Conservation (phyloP, 2,888 invertebrate species). For the Coelopa pilipes region DNA sequence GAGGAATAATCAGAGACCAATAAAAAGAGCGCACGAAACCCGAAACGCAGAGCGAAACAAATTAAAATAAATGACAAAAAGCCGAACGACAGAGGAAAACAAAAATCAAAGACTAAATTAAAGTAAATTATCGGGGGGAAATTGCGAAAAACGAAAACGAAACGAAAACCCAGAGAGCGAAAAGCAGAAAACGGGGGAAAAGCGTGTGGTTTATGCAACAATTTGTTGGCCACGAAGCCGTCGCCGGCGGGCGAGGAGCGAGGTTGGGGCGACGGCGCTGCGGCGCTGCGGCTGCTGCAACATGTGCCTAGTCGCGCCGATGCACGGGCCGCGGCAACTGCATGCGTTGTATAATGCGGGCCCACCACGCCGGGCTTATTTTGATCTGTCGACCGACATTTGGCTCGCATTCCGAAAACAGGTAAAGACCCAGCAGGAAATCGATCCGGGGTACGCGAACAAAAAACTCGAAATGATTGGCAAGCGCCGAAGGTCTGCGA, state of each 20-base stretch:
- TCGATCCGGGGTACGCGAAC: neutral
- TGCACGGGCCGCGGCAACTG: no score
- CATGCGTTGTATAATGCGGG: no score
- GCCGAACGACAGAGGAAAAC: constrained; percentile 6
- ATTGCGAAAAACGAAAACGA: constrained; percentile 21
- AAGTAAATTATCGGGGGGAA: neutral
- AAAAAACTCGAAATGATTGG: neutral
- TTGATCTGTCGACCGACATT: no score
- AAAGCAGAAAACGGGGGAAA: neutral
- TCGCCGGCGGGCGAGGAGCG: no score
- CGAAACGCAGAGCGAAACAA: neutral
- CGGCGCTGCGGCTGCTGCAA: no score
- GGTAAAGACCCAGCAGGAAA: no score
- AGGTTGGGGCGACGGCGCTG: no score
- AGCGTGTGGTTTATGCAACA: neutral
- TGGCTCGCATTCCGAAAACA: no score
- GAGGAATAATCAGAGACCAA: neutral
- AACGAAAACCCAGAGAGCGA: neutral
- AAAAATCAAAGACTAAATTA: neutral
- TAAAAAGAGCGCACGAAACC: no score
- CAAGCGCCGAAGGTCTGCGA: constrained; percentile 31
- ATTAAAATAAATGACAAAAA: constrained; percentile 5
- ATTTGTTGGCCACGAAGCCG: neutral
- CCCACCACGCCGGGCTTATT: no score
- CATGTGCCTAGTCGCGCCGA: no score